phyloP scores from a whole-genome alignment of 2,797 vertebrate species.

The Meda fulgida region DNA sequence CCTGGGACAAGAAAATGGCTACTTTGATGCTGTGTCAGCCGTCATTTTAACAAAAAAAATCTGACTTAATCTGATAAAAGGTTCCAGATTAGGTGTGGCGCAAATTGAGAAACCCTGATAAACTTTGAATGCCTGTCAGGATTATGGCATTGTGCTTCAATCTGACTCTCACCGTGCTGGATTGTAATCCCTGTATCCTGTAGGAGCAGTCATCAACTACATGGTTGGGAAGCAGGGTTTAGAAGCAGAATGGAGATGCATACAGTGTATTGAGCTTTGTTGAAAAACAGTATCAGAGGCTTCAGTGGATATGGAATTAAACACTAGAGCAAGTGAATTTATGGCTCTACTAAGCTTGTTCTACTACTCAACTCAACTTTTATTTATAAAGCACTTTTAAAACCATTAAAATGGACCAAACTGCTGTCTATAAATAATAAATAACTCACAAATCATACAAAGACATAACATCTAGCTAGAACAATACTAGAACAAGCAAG shows the following conservation, averaged over 20 bases:
- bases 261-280: not conserved
- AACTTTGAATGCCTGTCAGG: conserved; percentile 59
- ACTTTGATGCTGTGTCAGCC: conserved; percentile 30
- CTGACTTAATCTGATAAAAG: conserved; percentile 74
- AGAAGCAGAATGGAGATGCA: conserved; percentile 8
- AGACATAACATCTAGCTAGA: too few relatives aligned
- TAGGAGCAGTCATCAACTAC: conserved; percentile 6
- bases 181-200: conserved; percentile 38
- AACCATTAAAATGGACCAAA: too few relatives aligned
- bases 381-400: too few relatives aligned
- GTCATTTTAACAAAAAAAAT: conserved; percentile 59
- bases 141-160: conserved; percentile 63
- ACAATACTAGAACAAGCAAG: not conserved
- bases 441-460: too few relatives aligned
- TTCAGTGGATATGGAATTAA: conserved; percentile 36
- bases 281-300: not conserved
- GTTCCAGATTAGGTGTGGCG: conserved; percentile 65
- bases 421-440: too few relatives aligned
- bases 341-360: conserved; percentile 16
- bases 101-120: conserved; percentile 61
- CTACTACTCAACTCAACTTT: not conserved
- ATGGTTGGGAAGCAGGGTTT: not conserved
- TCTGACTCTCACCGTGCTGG: conserved; percentile 41
- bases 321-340: conserved; percentile 20
- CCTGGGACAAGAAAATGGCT: conserved; percentile 51